These are phyloP conservation scores for Scaptodrosophila latifasciaeformis DNA, from an alignment of 2,888 invertebrate species.

Conservation along the genomic window DNA sequence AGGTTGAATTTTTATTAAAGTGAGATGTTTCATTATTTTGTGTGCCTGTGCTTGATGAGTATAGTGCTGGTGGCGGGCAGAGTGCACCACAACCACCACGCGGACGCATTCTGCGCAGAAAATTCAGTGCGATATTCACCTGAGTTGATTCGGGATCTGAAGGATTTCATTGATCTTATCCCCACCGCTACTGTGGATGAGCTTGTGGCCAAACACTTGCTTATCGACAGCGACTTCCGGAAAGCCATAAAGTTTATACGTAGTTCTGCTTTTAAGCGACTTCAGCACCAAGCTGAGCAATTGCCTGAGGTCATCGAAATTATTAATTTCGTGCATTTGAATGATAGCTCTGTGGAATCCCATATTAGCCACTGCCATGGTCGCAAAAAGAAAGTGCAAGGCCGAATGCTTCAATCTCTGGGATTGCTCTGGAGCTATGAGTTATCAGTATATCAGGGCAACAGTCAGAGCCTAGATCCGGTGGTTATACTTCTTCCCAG, in stretches of 20 bases:
- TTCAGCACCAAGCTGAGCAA: conserved; percentile 46
- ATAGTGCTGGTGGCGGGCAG: conserved; percentile 9
- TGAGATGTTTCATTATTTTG: no score
- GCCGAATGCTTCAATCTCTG: no score
- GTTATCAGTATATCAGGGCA: no score
- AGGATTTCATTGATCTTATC: conserved; percentile 58
- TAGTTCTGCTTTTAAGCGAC: conserved; percentile 51
- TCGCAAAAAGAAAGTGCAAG: neutral
- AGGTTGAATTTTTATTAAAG: no score
- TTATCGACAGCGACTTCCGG: conserved; percentile 60
- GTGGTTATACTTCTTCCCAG: no score
- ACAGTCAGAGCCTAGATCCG: no score
- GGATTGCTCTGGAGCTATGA: neutral
- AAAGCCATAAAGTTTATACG: conserved; percentile 54
- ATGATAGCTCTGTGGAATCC: conserved; percentile 21
- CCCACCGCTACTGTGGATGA: conserved; percentile 51
- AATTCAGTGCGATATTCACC: conserved; percentile 47
- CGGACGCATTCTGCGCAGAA: no score
- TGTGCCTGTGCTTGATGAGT: conserved; percentile 7
- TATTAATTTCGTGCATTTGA: conserved; percentile 62
- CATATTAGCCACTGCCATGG: conserved; percentile 19
- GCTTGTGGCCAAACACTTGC: conserved; percentile 56
- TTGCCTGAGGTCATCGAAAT: conserved; percentile 62
- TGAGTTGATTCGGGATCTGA: conserved; percentile 58
- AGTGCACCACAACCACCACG: conserved; percentile 1